These are phyloP conservation scores for Caranx ignobilis DNA, from an alignment of 2,113 vertebrate genomes.

Conservation along the genomic window DNA sequence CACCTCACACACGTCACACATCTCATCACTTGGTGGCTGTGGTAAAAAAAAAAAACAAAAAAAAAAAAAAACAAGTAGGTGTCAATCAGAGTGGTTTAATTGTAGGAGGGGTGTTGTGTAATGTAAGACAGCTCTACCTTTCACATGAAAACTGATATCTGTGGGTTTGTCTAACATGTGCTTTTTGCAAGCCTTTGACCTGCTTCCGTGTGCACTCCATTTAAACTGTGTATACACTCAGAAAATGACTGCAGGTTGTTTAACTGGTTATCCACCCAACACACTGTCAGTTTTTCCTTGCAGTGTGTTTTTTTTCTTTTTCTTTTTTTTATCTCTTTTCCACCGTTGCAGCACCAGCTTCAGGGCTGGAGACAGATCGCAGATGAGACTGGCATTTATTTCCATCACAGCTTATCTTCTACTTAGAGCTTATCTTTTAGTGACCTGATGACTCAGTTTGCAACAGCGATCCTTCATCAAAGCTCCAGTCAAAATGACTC, in stretches of 20 bases:
- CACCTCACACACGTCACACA: constrained; percentile 97
- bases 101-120: neutral
- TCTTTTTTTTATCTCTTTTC: constrained; percentile 29
- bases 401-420: constrained; percentile 3
- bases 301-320: neutral
- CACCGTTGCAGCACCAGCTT: neutral
- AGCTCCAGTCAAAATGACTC: neutral
- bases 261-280: constrained; percentile 23
- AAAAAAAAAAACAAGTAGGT: constrained; percentile 17
- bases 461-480: neutral
- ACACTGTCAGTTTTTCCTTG: constrained; percentile 23
- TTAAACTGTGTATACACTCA: constrained; percentile 10
- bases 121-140: neutral
- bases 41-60: constrained; percentile 23
- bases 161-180: neutral
- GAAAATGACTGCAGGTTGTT: constrained; percentile 29
- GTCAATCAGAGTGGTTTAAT: neutral
- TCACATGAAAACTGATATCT: neutral
- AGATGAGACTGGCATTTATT: constrained; percentile 20
- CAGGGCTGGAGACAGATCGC: constrained; percentile 3
- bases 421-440: neutral
- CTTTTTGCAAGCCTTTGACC: neutral
- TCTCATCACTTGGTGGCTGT: constrained; percentile 91
- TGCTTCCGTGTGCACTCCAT: constrained; percentile 10
- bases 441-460: constrained; percentile 12